Conservation (phyloP, 2,113 vertebrate species). For the Hypocryptadius cinnamomeus region DNA sequence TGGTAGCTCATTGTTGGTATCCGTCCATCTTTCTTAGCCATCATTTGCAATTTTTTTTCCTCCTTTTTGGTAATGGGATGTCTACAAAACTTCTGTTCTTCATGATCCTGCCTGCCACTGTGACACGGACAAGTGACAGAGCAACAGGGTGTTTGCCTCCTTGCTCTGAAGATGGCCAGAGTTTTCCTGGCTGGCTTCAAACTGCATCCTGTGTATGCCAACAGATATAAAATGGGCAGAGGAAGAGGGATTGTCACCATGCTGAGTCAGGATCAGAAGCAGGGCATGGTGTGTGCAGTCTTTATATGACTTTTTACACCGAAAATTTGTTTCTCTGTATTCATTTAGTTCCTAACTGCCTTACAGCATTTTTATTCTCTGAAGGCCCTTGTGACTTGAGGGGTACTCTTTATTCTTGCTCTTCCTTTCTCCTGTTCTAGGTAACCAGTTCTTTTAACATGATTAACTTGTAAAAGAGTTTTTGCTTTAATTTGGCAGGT, state of each 20-base stretch:
- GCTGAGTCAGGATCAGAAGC: background rate
- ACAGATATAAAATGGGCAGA: background rate
- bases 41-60: background rate
- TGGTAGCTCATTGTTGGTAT: background rate
- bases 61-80: background rate
- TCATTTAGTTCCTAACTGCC: background rate
- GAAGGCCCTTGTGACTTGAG: background rate
- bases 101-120: background rate
- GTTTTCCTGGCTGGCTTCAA: background rate
- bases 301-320: background rate
- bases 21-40: constrained; percentile 1
- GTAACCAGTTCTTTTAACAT: background rate
- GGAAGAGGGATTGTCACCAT: background rate
- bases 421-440: background rate
- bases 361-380: background rate
- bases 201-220: background rate
- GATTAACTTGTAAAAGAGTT: background rate
- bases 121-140: background rate
- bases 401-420: background rate
- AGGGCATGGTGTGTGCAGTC: background rate
- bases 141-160: background rate
- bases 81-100: background rate
- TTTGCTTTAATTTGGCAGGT: background rate
- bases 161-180: constrained; percentile 40
- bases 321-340: background rate